Percentiles rank a stretch among this genome's conserved stretches.
Conservation (phyloP, 2,888 invertebrate species). For the Esperia sulphurella region DNA sequence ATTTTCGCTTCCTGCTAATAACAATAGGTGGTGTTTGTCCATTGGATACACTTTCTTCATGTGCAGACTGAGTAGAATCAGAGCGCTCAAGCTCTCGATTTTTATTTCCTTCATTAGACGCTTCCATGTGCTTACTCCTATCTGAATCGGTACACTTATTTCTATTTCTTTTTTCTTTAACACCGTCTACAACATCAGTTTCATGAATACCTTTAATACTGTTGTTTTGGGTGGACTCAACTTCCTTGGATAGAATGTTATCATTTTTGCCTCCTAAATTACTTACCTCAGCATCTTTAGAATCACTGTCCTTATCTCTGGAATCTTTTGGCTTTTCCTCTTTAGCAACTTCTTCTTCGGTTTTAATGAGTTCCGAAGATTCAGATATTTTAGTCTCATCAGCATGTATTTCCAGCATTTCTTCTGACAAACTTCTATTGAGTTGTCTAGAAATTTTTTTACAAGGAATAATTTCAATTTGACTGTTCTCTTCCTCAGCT, state of each 20-base stretch:
- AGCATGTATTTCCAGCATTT: conserved; percentile 58
- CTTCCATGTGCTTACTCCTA: conserved; percentile 24
- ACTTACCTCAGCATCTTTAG: conserved; percentile 56
- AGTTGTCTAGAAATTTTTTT: conserved; percentile 18
- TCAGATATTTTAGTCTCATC: conserved; percentile 54
- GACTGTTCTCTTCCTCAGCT: conserved; percentile 25
- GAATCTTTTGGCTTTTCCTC: conserved; percentile 17
- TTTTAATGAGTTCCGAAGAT: conserved; percentile 42
- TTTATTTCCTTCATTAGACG: conserved; percentile 19
- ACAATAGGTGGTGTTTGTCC: conserved; percentile 49
- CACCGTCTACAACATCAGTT: conserved; percentile 65
- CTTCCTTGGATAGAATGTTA: conserved; percentile 38
- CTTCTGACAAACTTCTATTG: conserved; percentile 48
- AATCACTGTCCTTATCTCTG: conserved; percentile 28
- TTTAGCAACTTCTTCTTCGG: conserved; percentile 27
- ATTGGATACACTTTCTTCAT: conserved; percentile 46
- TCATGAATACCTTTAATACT: conserved; percentile 49
- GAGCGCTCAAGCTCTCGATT: conserved; percentile 27
- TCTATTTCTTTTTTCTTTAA: conserved; percentile 24
- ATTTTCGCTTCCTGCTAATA: conserved; percentile 61
- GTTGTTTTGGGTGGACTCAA: conserved; percentile 37
- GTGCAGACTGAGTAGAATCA: conserved; percentile 35
- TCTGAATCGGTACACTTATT: conserved; percentile 31
- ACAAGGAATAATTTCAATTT: conserved; percentile 3
- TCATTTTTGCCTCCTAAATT: conserved; percentile 50